These are phyloP conservation scores for Morinoia aosen DNA, from an alignment of 2,888 invertebrate species.

Conservation along the genomic window DNA sequence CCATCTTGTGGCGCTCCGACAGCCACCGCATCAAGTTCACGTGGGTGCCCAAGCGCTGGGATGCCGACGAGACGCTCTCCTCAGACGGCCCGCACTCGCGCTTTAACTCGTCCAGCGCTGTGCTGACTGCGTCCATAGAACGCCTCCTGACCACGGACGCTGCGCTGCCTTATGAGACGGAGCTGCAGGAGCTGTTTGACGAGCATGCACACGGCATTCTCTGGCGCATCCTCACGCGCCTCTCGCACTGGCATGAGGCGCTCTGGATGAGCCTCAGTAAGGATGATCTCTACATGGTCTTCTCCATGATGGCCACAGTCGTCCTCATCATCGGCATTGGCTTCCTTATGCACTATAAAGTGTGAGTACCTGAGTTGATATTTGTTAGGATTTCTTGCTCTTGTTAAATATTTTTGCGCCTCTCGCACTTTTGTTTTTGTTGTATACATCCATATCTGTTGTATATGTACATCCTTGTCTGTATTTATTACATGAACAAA, in stretches of 20 bases:
- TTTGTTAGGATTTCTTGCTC: constrained; percentile 20
- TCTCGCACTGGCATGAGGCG: constrained; percentile 69
- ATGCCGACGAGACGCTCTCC: constrained; percentile 68
- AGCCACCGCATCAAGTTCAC: constrained; percentile 89
- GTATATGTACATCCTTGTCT: too few species aligned
- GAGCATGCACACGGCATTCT: constrained; percentile 83
- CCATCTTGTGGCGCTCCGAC: constrained; percentile 91
- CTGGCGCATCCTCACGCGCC: constrained; percentile 79
- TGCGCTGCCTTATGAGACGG: constrained; percentile 65
- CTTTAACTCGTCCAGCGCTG: constrained; percentile 63
- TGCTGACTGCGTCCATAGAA: constrained; percentile 60
- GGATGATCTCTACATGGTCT: constrained; percentile 84
- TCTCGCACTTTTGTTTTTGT: constrained; percentile 22
- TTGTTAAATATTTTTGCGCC: constrained; percentile 71
- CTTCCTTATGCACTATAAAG: constrained; percentile 88
- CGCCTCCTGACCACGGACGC: constrained; percentile 64
- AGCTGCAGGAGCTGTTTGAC: constrained; percentile 80
- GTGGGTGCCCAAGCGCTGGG: constrained; percentile 83
- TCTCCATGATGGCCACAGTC: constrained; percentile 84
- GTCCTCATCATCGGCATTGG: constrained; percentile 84
- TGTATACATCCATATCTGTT: too few species aligned
- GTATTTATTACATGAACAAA: too few species aligned
- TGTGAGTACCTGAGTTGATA: constrained; percentile 73
- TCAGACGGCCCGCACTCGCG: background rate
- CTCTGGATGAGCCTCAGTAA: constrained; percentile 46